Evolutionary conservation across 2,797 vertebrate genomes (phyloP).

Genomic region (Monodelphis domestica): DNA sequence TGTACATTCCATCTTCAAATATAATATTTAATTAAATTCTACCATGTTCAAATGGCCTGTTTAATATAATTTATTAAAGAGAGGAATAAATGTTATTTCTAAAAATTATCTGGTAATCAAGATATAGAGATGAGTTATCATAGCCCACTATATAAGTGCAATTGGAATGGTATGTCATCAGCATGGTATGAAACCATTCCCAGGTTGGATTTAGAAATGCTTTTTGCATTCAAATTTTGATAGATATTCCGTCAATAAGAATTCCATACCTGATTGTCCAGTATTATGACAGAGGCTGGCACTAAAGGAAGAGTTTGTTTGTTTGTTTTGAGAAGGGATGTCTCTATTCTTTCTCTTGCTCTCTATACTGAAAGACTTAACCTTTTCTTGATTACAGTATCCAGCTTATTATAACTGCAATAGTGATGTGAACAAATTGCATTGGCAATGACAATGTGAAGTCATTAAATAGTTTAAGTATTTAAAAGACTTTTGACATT

Average conservation of each 20-base stretch:
- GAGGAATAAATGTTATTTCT: not conserved
- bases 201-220: slow-evolving; percentile 31
- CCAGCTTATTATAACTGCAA: not conserved
- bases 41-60: not conserved
- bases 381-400: no score
- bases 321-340: no score
- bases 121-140: slow-evolving; percentile 33
- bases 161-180: slow-evolving; percentile 28
- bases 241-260: slow-evolving; percentile 19
- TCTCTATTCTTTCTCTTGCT: no score
- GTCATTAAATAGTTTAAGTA: slow-evolving; percentile 7
- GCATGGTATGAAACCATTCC: slow-evolving; percentile 27
- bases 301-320: no score
- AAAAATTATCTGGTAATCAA: slow-evolving; percentile 15
- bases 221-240: slow-evolving; percentile 48
- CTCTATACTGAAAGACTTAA: no score
- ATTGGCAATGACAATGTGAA: slow-evolving; percentile 18
- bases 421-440: slow-evolving; percentile 24
- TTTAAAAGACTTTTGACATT: not conserved
- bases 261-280: slow-evolving; percentile 27
- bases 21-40: slow-evolving; percentile 18
- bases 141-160: slow-evolving; percentile 2
- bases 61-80: slow-evolving; percentile 1
- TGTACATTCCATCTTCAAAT: slow-evolving; percentile 36
- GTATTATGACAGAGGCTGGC: no score